Percentiles rank a stretch among this genome's conserved stretches.
Conservation (phyloP, 2,888 invertebrate genomes). For the Mythimna impura region DNA sequence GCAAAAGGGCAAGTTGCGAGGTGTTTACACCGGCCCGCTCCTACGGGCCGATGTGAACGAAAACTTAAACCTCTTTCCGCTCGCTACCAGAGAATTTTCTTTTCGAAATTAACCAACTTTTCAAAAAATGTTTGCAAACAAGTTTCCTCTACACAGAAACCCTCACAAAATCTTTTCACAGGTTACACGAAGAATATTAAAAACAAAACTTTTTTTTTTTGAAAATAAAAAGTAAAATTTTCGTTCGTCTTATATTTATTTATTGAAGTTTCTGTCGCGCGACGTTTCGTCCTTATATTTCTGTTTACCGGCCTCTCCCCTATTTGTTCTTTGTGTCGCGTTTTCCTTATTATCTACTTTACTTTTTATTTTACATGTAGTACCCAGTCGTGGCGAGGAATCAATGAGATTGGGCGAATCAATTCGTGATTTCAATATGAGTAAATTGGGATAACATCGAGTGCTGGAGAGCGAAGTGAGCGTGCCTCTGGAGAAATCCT, state of each 20-base stretch:
- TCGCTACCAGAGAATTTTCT: slow-evolving; percentile 74
- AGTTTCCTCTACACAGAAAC: slow-evolving; percentile 76
- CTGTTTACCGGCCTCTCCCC: slow-evolving; percentile 63
- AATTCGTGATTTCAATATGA: slow-evolving; percentile 48
- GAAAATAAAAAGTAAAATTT: slow-evolving; percentile 65
- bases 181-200: slow-evolving; percentile 73
- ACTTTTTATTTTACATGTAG: slow-evolving; percentile 67
- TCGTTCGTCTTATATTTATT: slow-evolving; percentile 66
- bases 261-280: slow-evolving; percentile 68
- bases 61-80: slow-evolving; percentile 77
- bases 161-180: slow-evolving; percentile 71
- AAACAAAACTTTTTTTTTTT: slow-evolving; percentile 64
- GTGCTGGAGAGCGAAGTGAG: slow-evolving; percentile 31
- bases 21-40: slow-evolving; percentile 80
- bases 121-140: slow-evolving; percentile 80
- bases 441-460: slow-evolving; percentile 44
- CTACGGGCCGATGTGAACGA: slow-evolving; percentile 75
- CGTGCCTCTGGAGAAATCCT: slow-evolving; percentile 66
- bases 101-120: slow-evolving; percentile 83
- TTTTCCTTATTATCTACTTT: slow-evolving; percentile 70
- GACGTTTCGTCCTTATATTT: slow-evolving; percentile 65
- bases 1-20: slow-evolving; percentile 82
- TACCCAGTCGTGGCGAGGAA: slow-evolving; percentile 42
- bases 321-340: slow-evolving; percentile 64
- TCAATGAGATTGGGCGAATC: slow-evolving; percentile 47